These are phyloP conservation scores for Neodiprion pinetum DNA, from an alignment of 1,140 invertebrate species.

Conservation along the genomic window DNA sequence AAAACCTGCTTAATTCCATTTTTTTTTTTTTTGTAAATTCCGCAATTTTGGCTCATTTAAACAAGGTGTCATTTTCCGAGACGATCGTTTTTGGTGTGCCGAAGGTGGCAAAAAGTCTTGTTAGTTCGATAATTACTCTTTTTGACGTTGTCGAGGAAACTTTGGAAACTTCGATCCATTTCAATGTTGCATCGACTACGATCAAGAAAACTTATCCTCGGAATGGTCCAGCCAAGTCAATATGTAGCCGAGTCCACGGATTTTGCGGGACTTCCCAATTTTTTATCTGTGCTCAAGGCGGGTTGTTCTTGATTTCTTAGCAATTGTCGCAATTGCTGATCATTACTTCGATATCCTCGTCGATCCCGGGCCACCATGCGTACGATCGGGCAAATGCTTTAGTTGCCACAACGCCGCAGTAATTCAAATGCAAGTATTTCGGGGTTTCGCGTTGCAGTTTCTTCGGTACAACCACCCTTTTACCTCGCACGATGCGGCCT, in stretches of 20 bases:
- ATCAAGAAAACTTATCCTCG: slow-evolving; percentile 49
- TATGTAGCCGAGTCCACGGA: slow-evolving; percentile 58
- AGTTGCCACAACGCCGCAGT: slow-evolving; percentile 55
- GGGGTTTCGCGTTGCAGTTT: slow-evolving; percentile 35
- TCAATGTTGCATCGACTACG: slow-evolving; percentile 30
- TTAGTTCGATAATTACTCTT: slow-evolving; percentile 11
- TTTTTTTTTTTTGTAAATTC: background rate
- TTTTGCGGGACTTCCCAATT: slow-evolving; percentile 45
- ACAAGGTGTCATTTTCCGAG: background rate
- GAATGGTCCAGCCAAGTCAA: slow-evolving; percentile 61
- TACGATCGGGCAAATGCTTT: slow-evolving; percentile 51
- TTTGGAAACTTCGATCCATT: slow-evolving; percentile 10
- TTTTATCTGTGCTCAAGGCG: slow-evolving; percentile 31
- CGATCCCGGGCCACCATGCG: slow-evolving; percentile 56
- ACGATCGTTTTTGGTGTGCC: slow-evolving; percentile 9
- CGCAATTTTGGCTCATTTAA: slow-evolving; percentile 12
- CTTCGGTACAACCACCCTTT: slow-evolving; percentile 49
- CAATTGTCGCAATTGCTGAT: slow-evolving; percentile 39
- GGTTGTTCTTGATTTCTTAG: slow-evolving; percentile 31
- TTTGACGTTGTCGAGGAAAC: background rate
- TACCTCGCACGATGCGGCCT: slow-evolving; percentile 35
- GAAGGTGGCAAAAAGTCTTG: slow-evolving; percentile 13
- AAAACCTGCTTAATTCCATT: background rate
- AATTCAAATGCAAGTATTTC: slow-evolving; percentile 47
- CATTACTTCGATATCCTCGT: slow-evolving; percentile 49